A percentile compares a stretch with the other conserved stretches of the same genome.
Evolutionary conservation across 1,140 invertebrate genomes (phyloP).

Genomic region (Carcinoscorpius rotundicauda): DNA sequence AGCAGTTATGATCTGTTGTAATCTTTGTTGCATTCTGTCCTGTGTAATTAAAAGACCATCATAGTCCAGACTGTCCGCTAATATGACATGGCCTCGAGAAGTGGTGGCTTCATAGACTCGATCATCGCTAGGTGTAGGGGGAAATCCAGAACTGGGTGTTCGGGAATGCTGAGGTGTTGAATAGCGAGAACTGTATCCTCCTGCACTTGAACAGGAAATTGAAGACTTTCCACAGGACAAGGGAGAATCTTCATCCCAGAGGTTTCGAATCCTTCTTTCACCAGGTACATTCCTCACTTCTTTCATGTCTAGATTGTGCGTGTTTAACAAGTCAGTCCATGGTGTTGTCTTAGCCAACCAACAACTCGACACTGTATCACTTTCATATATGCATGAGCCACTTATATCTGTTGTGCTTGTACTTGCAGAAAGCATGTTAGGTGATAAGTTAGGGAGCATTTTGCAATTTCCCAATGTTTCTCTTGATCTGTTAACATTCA

Average conservation of each 20-base stretch:
- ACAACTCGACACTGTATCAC: conserved; percentile 3
- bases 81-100: conserved; percentile 27
- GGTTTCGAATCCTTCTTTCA: background rate
- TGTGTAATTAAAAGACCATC: conserved; percentile 66
- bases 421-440: conserved; percentile 11
- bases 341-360: background rate
- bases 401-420: conserved; percentile 35
- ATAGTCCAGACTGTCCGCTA: conserved; percentile 41
- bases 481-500: conserved; percentile 18
- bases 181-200: conserved; percentile 25
- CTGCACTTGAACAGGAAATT: conserved; percentile 8
- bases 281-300: background rate
- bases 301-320: background rate
- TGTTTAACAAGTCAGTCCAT: conserved; percentile 5
- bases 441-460: no score
- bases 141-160: conserved; percentile 32
- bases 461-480: conserved; percentile 24
- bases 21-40: conserved; percentile 60
- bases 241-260: background rate
- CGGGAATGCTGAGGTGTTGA: conserved; percentile 32
- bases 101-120: conserved; percentile 14
- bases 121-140: conserved; percentile 31
- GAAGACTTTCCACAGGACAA: background rate
- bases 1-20: conserved; percentile 63
- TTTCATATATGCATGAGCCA: conserved; percentile 27